Conservation (phyloP, 2,113 vertebrate species). For the Falco punctatus region DNA sequence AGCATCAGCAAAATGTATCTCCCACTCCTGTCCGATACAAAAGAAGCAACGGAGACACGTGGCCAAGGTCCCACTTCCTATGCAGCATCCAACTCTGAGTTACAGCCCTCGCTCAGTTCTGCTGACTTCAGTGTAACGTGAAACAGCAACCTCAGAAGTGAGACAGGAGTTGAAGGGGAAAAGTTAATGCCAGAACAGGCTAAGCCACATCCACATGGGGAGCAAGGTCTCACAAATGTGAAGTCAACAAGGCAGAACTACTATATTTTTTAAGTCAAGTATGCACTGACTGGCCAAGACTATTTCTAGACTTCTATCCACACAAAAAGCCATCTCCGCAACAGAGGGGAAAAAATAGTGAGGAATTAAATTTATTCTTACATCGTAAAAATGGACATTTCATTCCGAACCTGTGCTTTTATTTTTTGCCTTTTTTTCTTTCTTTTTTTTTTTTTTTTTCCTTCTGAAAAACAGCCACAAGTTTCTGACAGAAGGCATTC, state of each 20-base stretch:
- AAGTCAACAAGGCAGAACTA: neutral
- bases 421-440: neutral
- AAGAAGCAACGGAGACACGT: neutral
- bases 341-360: neutral
- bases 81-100: neutral
- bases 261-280: neutral
- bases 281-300: neutral
- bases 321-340: neutral
- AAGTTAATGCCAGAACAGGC: neutral
- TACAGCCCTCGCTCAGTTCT: neutral
- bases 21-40: neutral
- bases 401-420: neutral
- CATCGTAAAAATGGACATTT: neutral
- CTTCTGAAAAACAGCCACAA: neutral
- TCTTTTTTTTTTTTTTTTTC: neutral
- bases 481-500: neutral
- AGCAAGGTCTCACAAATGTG: neutral
- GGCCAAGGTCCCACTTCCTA: neutral
- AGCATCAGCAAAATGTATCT: constrained; percentile 13
- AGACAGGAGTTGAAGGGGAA: neutral
- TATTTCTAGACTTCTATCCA: neutral
- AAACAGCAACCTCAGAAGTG: neutral
- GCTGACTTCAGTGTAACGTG: neutral
- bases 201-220: neutral
- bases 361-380: neutral